Evolutionary conservation across 2,113 vertebrate genomes (phyloP).

Genomic region (Patagioenas fasciata): DNA sequence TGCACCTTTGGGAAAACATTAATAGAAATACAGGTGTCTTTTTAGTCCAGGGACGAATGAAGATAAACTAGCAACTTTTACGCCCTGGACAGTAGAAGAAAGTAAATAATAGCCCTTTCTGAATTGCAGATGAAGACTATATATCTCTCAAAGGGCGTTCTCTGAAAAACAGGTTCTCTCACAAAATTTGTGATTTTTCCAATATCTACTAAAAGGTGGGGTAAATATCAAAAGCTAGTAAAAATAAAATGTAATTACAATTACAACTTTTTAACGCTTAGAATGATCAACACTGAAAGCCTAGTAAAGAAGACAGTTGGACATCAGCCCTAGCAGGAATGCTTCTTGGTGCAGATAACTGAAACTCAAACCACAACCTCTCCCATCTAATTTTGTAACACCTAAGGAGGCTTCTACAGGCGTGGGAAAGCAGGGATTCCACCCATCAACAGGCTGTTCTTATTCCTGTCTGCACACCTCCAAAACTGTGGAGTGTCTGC

Average conservation of each 20-base stretch:
- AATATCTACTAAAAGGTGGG: background rate
- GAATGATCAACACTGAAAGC: background rate
- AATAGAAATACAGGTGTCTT: background rate
- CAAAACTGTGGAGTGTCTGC: background rate
- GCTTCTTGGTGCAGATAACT: background rate
- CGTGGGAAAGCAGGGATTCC: constrained; percentile 4
- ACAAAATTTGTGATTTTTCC: too few relatives aligned
- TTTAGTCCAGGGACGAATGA: background rate
- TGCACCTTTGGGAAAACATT: background rate
- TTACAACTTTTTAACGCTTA: background rate
- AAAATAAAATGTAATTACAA: background rate
- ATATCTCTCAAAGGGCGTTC: background rate
- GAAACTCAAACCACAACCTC: background rate
- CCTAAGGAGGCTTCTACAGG: background rate
- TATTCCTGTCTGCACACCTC: background rate
- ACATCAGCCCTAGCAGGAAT: background rate
- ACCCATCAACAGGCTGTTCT: background rate
- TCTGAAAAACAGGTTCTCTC: background rate
- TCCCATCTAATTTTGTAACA: constrained; percentile 7
- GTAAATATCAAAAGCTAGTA: background rate
- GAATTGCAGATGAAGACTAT: background rate
- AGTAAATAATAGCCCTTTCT: background rate
- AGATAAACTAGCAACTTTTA: constrained; percentile 1
- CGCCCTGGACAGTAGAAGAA: background rate
- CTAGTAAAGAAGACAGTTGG: background rate